Percentiles rank a stretch among this genome's conserved stretches.
Conservation (phyloP, 2,113 vertebrate genomes). For the Cnemophilus loriae region DNA sequence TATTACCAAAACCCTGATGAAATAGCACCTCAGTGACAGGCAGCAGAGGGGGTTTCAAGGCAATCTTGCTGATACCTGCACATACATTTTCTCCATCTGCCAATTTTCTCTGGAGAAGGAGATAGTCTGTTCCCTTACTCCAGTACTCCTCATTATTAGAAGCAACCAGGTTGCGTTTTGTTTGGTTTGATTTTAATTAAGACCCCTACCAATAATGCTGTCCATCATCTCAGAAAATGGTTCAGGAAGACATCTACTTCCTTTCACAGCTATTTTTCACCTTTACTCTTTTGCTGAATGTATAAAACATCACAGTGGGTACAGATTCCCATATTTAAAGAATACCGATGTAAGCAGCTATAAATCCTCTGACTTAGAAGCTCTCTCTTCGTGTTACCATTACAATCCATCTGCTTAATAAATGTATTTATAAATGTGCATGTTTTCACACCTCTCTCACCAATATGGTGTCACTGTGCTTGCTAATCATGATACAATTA, state of each 20-base stretch:
- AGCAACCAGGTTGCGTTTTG: not conserved
- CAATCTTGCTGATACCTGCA: constrained; percentile 27
- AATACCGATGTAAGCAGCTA: not conserved
- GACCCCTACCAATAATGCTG: constrained; percentile 2
- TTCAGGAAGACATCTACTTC: constrained; percentile 4
- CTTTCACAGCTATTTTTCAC: constrained; percentile 18
- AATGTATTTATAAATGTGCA: not conserved
- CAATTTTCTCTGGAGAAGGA: constrained; percentile 16
- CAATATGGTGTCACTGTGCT: not conserved
- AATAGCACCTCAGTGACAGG: not conserved
- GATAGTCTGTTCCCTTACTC: not conserved
- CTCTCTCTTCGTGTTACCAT: not conserved
- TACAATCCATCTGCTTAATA: constrained; percentile 16
- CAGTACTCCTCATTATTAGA: not conserved
- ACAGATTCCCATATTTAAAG: constrained; percentile 14
- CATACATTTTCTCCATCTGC: constrained; percentile 19
- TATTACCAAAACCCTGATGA: not conserved
- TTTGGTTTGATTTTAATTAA: constrained; percentile 46
- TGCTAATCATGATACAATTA: constrained; percentile 1
- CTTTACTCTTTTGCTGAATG: not conserved
- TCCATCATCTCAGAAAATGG: constrained; percentile 6
- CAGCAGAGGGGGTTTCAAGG: not conserved
- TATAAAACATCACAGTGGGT: constrained; percentile 9
- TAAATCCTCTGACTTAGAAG: not conserved
- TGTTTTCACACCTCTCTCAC: not conserved